Percentiles rank a stretch among this genome's conserved stretches.
phyloP scores from a whole-genome alignment of 2,113 vertebrate genomes.

The Vidua chalybeata region DNA sequence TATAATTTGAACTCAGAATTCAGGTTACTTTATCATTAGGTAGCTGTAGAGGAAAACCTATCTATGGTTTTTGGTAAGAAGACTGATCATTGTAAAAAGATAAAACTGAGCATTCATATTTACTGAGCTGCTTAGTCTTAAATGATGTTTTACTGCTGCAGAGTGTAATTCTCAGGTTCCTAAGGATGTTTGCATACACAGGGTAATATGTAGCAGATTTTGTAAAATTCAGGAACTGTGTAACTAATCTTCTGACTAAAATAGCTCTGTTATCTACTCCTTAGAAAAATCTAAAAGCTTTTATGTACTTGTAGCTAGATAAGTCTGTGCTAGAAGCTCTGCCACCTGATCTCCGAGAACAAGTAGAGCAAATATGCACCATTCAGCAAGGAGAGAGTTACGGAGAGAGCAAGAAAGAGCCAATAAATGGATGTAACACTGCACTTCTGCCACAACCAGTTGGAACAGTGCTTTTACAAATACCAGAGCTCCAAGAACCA shows the following conservation, averaged over 20 bases:
- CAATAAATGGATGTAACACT: constrained; percentile 62
- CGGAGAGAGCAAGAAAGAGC: constrained; percentile 62
- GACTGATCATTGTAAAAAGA: neutral
- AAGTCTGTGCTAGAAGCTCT: constrained; percentile 91
- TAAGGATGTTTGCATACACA: neutral
- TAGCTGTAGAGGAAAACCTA: neutral
- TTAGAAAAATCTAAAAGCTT: neutral
- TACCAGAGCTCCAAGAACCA: constrained; percentile 85
- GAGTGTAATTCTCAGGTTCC: neutral
- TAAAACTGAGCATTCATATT: neutral
- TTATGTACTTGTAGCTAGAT: constrained; percentile 80
- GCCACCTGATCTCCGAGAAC: constrained; percentile 88
- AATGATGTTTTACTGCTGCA: neutral
- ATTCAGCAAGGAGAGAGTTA: constrained; percentile 68
- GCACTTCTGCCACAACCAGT: constrained; percentile 68
- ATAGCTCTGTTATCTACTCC: neutral
- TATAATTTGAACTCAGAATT: neutral
- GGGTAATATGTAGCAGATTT: accelerated
- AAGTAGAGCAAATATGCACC: constrained; percentile 85
- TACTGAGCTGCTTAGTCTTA: neutral
- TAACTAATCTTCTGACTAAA: neutral
- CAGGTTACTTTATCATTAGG: neutral
- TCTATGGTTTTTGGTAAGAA: neutral
- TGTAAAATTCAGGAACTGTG: neutral
- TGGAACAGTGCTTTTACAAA: constrained; percentile 86